Base-by-base conservation (phyloP, 2,888 invertebrate species). In the Drosophila pseudotalamancana region DNA sequence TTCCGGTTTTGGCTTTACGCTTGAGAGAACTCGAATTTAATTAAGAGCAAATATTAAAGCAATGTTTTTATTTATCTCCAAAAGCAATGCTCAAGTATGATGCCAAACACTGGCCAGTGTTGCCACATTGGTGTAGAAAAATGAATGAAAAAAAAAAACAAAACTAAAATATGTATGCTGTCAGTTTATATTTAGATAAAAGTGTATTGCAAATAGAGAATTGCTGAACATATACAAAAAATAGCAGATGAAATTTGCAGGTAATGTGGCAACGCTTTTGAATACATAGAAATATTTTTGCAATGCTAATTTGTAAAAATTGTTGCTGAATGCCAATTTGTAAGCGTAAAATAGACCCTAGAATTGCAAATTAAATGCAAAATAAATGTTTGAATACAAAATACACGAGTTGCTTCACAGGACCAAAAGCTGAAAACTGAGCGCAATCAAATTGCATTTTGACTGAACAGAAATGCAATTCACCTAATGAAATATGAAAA, bases 21-120 rank as follows among this genome's bases (percentile, higher is more conserved):
- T 82, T 35, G 70, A 76, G 70, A 65, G 60, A 67, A 46, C 73
- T 88, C 68, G 55, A 78, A 83, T 86, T 83, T 83, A 85, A 83
- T 83, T 83, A 83, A 83, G 82, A 79, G 69, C 54, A 85, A 76
- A 83, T 87, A 78, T 78, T 72, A 77, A 80, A 87, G 87, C 53
- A 71, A 72, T 71, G 65, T 78, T 71, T 85, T 67, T 56, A 56
- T 86, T 72, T 51, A 59, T 16, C 48, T 32, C 23, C 40, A 35
- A 40, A 45, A 45, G 46, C 35, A 53, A 32, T 45, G 46, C 34
- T 18, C 8, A 27, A 8, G 37, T 3, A 34, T 16, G 32, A 14
- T 46, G 54, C 14, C n/a, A 16, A 39, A 31, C n/a, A n/a, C 43
- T 16, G 45, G 11, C 50, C 50, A 50, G 39, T 19, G 60, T 32